phyloP scores from a whole-genome alignment of 2,797 vertebrate genomes.

The Sebastes taczanowskii region DNA sequence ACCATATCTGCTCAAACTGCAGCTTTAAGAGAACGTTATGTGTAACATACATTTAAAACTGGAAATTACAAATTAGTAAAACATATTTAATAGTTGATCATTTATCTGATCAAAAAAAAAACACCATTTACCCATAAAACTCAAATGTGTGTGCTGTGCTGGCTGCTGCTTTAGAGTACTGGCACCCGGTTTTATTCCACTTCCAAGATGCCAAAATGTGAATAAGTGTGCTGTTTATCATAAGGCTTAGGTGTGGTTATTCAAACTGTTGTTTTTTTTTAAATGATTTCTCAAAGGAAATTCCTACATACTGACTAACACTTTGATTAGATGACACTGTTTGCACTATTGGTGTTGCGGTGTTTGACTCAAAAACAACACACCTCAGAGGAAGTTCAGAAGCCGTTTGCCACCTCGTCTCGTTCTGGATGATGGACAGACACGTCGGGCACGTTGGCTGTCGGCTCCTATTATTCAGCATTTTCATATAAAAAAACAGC shows the following conservation, averaged over 20 bases:
- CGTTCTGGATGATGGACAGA: not conserved
- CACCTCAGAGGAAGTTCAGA: not conserved
- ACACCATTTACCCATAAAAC: not conserved
- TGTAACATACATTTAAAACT: not conserved
- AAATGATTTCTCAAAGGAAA: conserved; percentile 6
- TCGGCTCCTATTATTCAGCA: not conserved
- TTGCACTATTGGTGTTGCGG: not conserved
- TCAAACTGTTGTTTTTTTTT: not conserved
- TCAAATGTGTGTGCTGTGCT: not conserved
- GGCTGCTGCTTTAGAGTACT: not conserved
- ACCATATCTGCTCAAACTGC: not conserved
- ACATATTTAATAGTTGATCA: not conserved
- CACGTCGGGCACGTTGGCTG: not conserved
- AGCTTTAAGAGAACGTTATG: not conserved
- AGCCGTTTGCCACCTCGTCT: not conserved
- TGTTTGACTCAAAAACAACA: conserved; percentile 14
- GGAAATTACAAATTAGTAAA: conserved; percentile 4
- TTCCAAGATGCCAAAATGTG: not conserved
- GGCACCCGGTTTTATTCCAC: conserved; percentile 1
- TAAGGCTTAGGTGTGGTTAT: not conserved
- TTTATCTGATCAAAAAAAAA: not conserved
- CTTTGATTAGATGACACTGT: not conserved
- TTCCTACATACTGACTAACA: conserved; percentile 12
- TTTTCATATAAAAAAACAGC: conserved; percentile 1
- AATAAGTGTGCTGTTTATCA: not conserved